Conservation (phyloP, 92 coral and sea anemone species). For the Zoanthus gigantus region DNA sequence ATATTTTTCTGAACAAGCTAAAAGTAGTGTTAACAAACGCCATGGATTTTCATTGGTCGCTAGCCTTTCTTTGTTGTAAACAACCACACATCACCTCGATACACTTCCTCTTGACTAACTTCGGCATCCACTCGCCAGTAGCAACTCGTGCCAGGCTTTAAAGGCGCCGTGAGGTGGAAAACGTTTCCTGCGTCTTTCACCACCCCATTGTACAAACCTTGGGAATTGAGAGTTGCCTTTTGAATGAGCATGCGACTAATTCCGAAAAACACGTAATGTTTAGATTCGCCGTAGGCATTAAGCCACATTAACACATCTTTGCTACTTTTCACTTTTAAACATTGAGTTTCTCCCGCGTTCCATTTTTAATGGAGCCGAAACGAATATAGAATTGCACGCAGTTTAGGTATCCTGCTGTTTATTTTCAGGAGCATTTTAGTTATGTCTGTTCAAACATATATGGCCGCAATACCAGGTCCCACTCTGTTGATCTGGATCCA, state of each 20-base stretch:
- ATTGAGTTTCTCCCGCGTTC: too few species aligned
- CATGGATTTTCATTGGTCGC: too few species aligned
- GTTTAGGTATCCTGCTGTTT: too few species aligned
- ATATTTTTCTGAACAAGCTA: too few species aligned
- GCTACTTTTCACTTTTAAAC: too few species aligned
- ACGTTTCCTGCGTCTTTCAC: slow-evolving; percentile 62
- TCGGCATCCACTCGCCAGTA: slow-evolving; percentile 86
- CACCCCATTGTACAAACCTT: slow-evolving; percentile 54
- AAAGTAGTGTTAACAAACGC: too few species aligned
- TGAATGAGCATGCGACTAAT: slow-evolving; percentile 53
- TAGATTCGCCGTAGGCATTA: slow-evolving; percentile 70
- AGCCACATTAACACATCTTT: slow-evolving; percentile 77
- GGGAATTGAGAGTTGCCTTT: slow-evolving; percentile 51
- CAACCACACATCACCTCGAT: slow-evolving; percentile 82
- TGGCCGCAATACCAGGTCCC: too few species aligned
- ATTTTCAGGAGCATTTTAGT: too few species aligned
- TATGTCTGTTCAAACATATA: too few species aligned
- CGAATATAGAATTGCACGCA: too few species aligned
- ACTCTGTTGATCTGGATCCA: too few species aligned
- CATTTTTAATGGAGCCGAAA: too few species aligned
- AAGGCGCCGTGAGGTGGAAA: slow-evolving; percentile 51
- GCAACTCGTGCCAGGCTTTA: slow-evolving; percentile 54
- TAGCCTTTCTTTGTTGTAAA: slow-evolving; percentile 53
- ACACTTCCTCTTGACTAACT: slow-evolving; percentile 57
- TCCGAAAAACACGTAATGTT: slow-evolving; percentile 74